Evolutionary conservation across 2,888 invertebrate genomes (phyloP), one percentile per base, ranked within the genome.

Genomic region (Thereva unica): DNA sequence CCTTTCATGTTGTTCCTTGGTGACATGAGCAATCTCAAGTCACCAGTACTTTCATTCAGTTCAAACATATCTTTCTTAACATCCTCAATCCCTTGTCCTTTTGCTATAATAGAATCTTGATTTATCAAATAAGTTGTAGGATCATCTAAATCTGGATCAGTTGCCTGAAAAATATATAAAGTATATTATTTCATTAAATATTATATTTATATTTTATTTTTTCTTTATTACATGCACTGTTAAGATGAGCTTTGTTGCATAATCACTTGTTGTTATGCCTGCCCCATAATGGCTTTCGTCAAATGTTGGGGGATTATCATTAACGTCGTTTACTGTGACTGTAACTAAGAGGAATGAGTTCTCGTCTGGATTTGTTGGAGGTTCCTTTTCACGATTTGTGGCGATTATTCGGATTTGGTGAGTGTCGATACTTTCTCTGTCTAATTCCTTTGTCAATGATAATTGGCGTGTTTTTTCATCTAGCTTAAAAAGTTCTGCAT

Each of bases 1-100:
- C 89, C 89, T 37, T 81, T 81, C 86, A 87, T 87, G 63, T 80
- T 78, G 5, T 78, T 76, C 1, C 82, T 80, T 2, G 85, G 84
- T 70, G 81, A 79, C 59, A 86, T 84, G 72, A 82, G 83, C 34
- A 86, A 78, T 0, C 73, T 76, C 12, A 88, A 75, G 12, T 80
- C 77, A 5, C 87, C 87, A 0, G 80, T 80, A 5, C 71, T 68
- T 0, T 72, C 45, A 72, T 84, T 71, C 35, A 86, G 71, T 0
- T 68, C 45, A 72, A 87, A 85, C 1, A 84, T 82, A 0, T 75
- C 73, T 4, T 78, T 72, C 44, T 74, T 75, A 8, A 85, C 80
- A 0, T 75, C 73, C 5, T 76, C 76, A 38, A 86, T 76, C 9
- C 82, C 78, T 41, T 72, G 70, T 1, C 81, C 73, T 72, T 85